Percentiles rank a stretch among this genome's conserved stretches.
Evolutionary conservation across 2,888 invertebrate species (phyloP).

Genomic region (Cheilosia variabilis): DNA sequence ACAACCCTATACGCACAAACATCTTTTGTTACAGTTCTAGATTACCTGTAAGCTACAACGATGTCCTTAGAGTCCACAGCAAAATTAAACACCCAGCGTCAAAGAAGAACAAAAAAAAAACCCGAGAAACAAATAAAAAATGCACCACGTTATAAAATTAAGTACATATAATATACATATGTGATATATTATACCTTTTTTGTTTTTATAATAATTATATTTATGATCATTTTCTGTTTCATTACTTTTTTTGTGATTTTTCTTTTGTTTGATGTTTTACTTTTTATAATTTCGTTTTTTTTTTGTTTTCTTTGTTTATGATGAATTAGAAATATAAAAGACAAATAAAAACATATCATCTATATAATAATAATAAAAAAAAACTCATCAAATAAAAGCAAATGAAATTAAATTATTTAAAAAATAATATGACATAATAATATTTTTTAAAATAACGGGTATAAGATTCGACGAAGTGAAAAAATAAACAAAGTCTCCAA

Average conservation of each 20-base stretch:
- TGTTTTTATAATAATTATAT: slow-evolving; percentile 70
- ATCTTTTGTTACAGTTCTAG: no score
- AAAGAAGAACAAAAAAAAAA: neutral
- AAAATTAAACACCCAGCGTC: neutral
- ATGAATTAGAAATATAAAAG: slow-evolving; percentile 61
- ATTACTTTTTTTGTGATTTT: slow-evolving; percentile 61
- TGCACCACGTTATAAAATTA: slow-evolving; percentile 75
- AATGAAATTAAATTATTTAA: slow-evolving; percentile 67
- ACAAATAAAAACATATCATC: slow-evolving; percentile 64
- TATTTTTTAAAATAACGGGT: slow-evolving; percentile 64
- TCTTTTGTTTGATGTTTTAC: slow-evolving; percentile 49
- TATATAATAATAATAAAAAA: slow-evolving; percentile 50
- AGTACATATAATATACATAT: slow-evolving; percentile 76
- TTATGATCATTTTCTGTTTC: slow-evolving; percentile 67
- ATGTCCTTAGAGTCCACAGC: neutral
- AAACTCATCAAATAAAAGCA: slow-evolving; percentile 46
- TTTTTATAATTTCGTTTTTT: slow-evolving; percentile 42
- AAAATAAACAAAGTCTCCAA: slow-evolving; percentile 65
- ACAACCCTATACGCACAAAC: no score
- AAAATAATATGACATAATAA: slow-evolving; percentile 59
- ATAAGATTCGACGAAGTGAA: slow-evolving; percentile 56
- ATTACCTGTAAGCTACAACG: neutral
- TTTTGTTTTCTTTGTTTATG: slow-evolving; percentile 21
- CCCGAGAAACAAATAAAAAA: slow-evolving; percentile 63
- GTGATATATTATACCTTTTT: slow-evolving; percentile 71